Evolutionary conservation across 2,888 invertebrate genomes (phyloP), one percentile per base, ranked within the genome.

Genomic region (Agriopis marginaria): DNA sequence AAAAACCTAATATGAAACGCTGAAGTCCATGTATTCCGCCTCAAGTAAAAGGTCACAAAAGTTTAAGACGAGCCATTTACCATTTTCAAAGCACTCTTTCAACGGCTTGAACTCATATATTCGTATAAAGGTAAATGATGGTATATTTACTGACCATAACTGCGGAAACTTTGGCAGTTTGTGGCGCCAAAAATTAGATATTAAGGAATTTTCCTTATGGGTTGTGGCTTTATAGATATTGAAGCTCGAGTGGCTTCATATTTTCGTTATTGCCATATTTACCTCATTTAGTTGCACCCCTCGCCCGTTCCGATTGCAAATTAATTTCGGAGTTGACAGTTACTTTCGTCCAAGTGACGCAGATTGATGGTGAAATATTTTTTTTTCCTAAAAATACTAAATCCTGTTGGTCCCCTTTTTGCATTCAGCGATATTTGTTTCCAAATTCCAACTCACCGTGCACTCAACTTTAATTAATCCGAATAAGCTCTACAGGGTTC

Each of bases 81-180:
- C 44, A 56, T 61, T 66, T 67, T 42, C 47, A 55, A 32, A 70
- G 66, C 51, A 63, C 58, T 61, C 62, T 66, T 63, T 68, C 54
- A 74, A 63, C 65, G 58, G 68, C 60, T 70, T 58, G 67, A 64
- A 60, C 53, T 62, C 62, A 51, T 49, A 65, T 61, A 70, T 59
- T 64, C 54, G 44, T 71, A 68, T 59, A 66, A 56, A 71, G 61
- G 61, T 71, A 72, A 68, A 73, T 69, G 76, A 83, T 80, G 80
- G 79, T 75, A 80, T 82, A 83, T 87, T 87, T 84, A 86, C 83
- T 79, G 81, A 80, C 81, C 79, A 75, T 86, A 84, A 86, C 78
- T 79, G 74, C 74, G 77, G 67, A 77, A 88, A 88, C 76, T 88
- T 88, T 68, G 74, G 78, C 80, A 82, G 79, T 87, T 88, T 85